Conservation (phyloP, 2,888 invertebrate species). For the Lapara coniferarum region DNA sequence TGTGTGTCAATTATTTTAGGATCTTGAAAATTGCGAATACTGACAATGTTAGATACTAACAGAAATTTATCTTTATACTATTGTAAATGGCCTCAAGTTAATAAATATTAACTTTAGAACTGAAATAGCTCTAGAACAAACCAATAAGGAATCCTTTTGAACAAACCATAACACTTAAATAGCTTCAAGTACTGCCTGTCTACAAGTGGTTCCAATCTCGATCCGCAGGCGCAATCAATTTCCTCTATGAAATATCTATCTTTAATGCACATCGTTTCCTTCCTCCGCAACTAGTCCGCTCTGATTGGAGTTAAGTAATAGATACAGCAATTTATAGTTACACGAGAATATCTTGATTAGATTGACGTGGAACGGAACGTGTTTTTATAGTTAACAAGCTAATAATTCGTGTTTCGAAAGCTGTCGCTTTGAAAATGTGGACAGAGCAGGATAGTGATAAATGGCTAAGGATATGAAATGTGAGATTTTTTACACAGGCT, state of each 20-base stretch:
- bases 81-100: too few species aligned
- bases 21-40: too few species aligned
- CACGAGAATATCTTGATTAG: constrained; percentile 13
- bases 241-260: constrained; percentile 27
- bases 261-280: constrained; percentile 37
- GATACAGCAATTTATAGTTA: constrained; percentile 21
- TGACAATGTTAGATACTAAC: too few species aligned
- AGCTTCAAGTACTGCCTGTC: background rate
- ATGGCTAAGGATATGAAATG: background rate
- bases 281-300: constrained; percentile 46
- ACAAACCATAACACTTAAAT: constrained; percentile 5
- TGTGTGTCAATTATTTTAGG: too few species aligned
- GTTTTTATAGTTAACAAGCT: constrained; percentile 10
- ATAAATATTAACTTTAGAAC: background rate
- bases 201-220: constrained; percentile 17
- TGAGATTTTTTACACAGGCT: too few species aligned
- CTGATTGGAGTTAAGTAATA: constrained; percentile 48
- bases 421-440: background rate
- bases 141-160: background rate
- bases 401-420: constrained; percentile 20
- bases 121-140: background rate
- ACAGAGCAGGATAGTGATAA: background rate
- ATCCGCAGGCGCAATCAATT: constrained; percentile 26
- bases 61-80: too few species aligned
- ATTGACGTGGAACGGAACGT: constrained; percentile 5